Percentiles rank a stretch among this genome's conserved stretches.
phyloP scores from a whole-genome alignment of 2,797 vertebrate genomes.

The Nannoperca australis region DNA sequence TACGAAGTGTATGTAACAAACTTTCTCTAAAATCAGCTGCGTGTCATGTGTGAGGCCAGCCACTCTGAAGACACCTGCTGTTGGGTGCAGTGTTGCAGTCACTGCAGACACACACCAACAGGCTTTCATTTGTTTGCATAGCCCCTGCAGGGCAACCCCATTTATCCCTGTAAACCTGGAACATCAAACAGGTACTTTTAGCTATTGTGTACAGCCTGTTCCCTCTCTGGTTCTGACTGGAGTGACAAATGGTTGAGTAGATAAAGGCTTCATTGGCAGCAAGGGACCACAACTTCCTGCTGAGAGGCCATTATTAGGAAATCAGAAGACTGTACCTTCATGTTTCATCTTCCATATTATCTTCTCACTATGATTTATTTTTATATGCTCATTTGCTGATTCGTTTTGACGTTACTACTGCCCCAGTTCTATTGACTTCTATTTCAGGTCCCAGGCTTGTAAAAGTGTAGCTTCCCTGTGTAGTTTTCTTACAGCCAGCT shows the following conservation, averaged over 20 bases:
- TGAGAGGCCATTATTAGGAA: constrained; percentile 69
- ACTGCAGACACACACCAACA: constrained; percentile 66
- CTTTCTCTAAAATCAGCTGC: constrained; percentile 31
- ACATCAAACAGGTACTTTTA: constrained; percentile 81
- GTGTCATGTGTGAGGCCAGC: constrained; percentile 41
- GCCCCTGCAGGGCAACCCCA: constrained; percentile 71
- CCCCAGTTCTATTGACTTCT: constrained; percentile 61
- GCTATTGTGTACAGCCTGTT: constrained; percentile 63
- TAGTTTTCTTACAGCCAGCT: constrained; percentile 27
- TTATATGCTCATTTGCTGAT: constrained; percentile 50
- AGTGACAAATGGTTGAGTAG: constrained; percentile 72
- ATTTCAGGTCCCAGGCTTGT: constrained; percentile 52
- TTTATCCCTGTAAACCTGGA: constrained; percentile 78
- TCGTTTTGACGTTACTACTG: constrained; percentile 58
- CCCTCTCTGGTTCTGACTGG: constrained; percentile 61
- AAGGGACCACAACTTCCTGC: constrained; percentile 57
- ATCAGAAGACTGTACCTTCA: constrained; percentile 58
- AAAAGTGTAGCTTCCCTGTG: constrained; percentile 35
- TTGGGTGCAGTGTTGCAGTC: constrained; percentile 66
- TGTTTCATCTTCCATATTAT: constrained; percentile 36
- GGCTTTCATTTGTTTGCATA: constrained; percentile 79
- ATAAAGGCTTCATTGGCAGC: constrained; percentile 67
- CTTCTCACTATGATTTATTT: constrained; percentile 35
- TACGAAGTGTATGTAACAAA: constrained; percentile 11
- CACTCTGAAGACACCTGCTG: constrained; percentile 69